Evolutionary conservation across 1,140 invertebrate species (phyloP).

Genomic region (Papilio helenus): DNA sequence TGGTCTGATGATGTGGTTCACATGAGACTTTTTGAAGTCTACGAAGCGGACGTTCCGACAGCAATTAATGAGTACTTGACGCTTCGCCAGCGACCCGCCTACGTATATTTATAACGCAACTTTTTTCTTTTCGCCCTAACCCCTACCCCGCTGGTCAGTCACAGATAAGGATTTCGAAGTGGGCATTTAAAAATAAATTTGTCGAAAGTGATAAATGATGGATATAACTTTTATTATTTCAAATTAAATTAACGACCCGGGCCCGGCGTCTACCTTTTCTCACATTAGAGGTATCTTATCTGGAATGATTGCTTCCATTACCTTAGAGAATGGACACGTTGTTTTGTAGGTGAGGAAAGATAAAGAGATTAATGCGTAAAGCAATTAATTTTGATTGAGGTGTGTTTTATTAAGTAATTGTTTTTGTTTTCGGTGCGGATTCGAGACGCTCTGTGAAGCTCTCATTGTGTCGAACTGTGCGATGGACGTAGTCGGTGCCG

Average conservation of each 20-base stretch:
- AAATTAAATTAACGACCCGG: conserved; percentile 81
- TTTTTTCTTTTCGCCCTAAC: conserved; percentile 59
- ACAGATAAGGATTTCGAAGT: conserved; percentile 70
- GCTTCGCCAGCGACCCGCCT: conserved; percentile 65
- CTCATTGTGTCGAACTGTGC: conserved; percentile 46
- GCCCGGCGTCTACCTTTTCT: conserved; percentile 78
- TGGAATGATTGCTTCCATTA: conserved; percentile 82
- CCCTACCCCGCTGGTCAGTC: conserved; percentile 61
- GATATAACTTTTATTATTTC: conserved; percentile 82
- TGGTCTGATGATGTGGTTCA: neutral
- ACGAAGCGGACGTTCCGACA: neutral
- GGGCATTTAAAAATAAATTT: conserved; percentile 82
- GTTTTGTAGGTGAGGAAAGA: conserved; percentile 72
- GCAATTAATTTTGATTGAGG: conserved; percentile 80
- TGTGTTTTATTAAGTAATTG: conserved; percentile 83
- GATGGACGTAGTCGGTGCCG: conserved; percentile 29
- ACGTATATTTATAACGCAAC: conserved; percentile 63
- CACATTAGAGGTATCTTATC: conserved; percentile 82
- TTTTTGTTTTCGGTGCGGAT: conserved; percentile 77
- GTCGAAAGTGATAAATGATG: conserved; percentile 81
- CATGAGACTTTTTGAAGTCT: conserved; percentile 21
- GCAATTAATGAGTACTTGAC: conserved; percentile 62
- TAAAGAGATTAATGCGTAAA: conserved; percentile 72
- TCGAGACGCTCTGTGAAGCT: conserved; percentile 67
- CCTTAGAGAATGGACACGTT: conserved; percentile 76